phyloP scores from a whole-genome alignment of 2,888 invertebrate species.

The Platynereis dumerilii region DNA sequence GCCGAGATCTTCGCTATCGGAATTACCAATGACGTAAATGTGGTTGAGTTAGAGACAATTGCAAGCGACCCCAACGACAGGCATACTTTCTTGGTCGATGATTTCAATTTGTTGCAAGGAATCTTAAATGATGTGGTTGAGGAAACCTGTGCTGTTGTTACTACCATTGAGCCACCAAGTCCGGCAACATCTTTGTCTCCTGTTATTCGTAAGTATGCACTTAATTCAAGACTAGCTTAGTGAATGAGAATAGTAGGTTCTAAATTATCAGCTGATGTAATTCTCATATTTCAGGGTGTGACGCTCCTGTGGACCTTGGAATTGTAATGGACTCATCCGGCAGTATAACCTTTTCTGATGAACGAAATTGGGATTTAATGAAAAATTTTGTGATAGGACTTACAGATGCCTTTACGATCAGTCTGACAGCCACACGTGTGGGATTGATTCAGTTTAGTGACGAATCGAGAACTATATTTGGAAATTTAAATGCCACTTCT shows the following conservation, averaged over 20 bases:
- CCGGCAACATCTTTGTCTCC: not conserved
- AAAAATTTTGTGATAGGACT: conserved; percentile 25
- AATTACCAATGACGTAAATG: conserved; percentile 3
- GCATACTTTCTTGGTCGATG: conserved; percentile 14
- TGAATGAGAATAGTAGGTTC: not conserved
- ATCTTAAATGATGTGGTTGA: conserved; percentile 15
- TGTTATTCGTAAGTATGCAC: conserved; percentile 2
- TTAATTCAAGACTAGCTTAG: not conserved
- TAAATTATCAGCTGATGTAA: too few relatives aligned
- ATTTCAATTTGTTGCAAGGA: conserved; percentile 8
- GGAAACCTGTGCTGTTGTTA: conserved; percentile 12
- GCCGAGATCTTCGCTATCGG: conserved; percentile 15
- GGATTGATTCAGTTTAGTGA: conserved; percentile 29
- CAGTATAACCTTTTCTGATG: conserved; percentile 4
- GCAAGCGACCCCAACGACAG: conserved; percentile 12
- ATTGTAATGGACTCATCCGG: conserved; percentile 20
- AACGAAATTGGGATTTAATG: conserved; percentile 20
- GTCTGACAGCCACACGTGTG: conserved; percentile 6
- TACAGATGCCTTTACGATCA: conserved; percentile 22
- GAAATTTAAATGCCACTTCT: conserved; percentile 11
- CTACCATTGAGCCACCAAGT: not conserved
- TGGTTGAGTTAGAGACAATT: conserved; percentile 4
- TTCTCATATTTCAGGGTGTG: conserved; percentile 11
- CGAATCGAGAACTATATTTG: conserved; percentile 19
- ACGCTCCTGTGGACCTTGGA: conserved; percentile 10